phyloP scores from a whole-genome alignment of 2,888 invertebrate species.

The Drosophila robusta region DNA sequence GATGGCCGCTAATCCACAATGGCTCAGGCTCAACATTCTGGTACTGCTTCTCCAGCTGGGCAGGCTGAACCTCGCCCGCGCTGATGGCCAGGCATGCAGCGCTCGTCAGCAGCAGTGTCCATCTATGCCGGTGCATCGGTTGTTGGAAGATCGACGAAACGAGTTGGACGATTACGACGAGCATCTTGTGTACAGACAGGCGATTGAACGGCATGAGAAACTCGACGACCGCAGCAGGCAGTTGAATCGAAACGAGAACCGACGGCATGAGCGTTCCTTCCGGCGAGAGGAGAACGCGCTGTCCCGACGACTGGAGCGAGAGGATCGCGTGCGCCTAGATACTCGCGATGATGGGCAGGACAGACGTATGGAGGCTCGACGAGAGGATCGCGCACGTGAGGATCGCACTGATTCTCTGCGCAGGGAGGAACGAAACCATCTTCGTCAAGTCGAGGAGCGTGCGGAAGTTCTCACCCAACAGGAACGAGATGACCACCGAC shows the following conservation, averaged over 20 bases:
- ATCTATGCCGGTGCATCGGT: constrained; percentile 1
- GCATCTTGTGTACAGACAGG: constrained; percentile 70
- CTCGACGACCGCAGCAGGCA: not conserved
- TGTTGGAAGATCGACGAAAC: constrained; percentile 18
- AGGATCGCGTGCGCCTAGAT: not conserved
- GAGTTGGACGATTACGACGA: constrained; percentile 64
- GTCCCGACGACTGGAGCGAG: not conserved
- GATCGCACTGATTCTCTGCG: constrained; percentile 1
- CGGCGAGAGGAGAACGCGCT: not conserved
- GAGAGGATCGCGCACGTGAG: not conserved
- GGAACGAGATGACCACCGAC: not conserved
- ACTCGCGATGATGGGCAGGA: constrained; percentile 1
- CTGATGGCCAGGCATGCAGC: constrained; percentile 29
- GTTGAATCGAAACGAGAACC: constrained; percentile 1
- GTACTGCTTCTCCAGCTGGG: constrained; percentile 40
- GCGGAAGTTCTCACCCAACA: too few species aligned
- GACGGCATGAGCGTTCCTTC: not conserved
- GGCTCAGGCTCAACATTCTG: constrained; percentile 53
- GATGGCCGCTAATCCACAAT: constrained; percentile 47
- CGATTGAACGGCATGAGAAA: not conserved
- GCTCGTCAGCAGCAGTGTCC: constrained; percentile 20
- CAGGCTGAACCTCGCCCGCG: constrained; percentile 12
- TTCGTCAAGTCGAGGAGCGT: not conserved
- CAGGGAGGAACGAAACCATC: not conserved
- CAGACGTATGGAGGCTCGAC: constrained; percentile 4